Conservation (phyloP, 2,113 vertebrate genomes). For the Misgurnus mizolepis region DNA sequence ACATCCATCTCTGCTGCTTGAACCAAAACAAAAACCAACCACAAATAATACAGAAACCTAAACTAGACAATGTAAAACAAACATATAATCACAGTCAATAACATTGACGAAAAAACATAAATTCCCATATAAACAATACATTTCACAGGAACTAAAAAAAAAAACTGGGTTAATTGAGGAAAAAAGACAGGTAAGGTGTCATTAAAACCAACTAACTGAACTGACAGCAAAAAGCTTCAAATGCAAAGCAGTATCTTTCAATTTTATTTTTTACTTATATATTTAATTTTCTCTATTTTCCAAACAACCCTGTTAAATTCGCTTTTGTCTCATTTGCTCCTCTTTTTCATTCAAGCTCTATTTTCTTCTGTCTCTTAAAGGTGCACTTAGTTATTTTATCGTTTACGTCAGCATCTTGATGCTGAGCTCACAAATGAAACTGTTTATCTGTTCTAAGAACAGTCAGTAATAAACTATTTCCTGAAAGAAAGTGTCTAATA, state of each 20-base stretch:
- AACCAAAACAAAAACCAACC: not conserved
- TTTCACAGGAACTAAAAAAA: not conserved
- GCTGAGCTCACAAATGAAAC: too few species aligned
- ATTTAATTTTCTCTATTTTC: not conserved
- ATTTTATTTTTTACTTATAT: not conserved
- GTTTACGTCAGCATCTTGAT: too few species aligned
- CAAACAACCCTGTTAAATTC: too few species aligned
- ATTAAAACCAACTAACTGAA: constrained; percentile 2
- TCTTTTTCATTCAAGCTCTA: too few species aligned
- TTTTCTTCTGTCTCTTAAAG: too few species aligned
- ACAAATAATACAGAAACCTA: not conserved
- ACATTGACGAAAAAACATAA: not conserved
- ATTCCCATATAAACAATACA: not conserved
- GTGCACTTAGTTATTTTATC: too few species aligned
- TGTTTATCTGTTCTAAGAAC: too few species aligned
- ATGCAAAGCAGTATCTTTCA: constrained; percentile 14
- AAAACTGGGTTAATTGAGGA: constrained; percentile 47
- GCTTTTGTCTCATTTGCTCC: too few species aligned
- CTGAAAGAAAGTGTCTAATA: too few species aligned
- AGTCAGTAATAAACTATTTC: too few species aligned
- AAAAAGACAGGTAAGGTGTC: constrained; percentile 3
- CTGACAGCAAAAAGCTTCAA: constrained; percentile 53
- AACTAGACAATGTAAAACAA: not conserved
- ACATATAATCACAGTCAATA: constrained; percentile 7
- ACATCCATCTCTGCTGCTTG: too few species aligned